Evolutionary conservation across 2,888 invertebrate species (phyloP).

Genomic region (Zygogramma bicolorata): DNA sequence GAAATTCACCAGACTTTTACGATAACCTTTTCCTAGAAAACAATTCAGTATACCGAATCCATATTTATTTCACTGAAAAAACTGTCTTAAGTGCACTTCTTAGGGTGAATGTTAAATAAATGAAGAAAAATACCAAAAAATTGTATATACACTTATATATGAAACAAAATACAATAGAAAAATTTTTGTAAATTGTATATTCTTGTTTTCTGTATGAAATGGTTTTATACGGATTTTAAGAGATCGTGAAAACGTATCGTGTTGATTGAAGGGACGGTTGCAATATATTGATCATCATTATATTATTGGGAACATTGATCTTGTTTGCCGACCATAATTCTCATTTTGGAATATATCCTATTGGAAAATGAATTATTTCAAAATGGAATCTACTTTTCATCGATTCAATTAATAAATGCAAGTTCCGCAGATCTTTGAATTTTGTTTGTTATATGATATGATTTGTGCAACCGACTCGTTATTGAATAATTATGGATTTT

Average conservation of each 20-base stretch:
- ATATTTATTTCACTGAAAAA: constrained; percentile 46
- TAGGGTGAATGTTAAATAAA: constrained; percentile 42
- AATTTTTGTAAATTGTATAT: constrained; percentile 52
- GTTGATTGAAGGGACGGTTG: constrained; percentile 44
- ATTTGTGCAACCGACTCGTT: constrained; percentile 35
- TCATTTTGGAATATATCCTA: neutral
- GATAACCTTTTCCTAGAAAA: constrained; percentile 27
- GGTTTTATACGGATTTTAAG: constrained; percentile 38
- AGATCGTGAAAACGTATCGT: constrained; percentile 25
- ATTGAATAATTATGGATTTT: constrained; percentile 33
- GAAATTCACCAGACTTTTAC: constrained; percentile 28
- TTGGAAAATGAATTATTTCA: neutral
- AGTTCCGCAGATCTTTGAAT: constrained; percentile 5
- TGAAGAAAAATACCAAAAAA: constrained; percentile 54
- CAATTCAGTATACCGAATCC: constrained; percentile 28
- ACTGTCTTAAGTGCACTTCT: constrained; percentile 58
- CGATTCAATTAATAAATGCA: neutral
- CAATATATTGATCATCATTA: constrained; percentile 29
- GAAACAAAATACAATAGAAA: constrained; percentile 43
- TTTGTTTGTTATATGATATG: constrained; percentile 21
- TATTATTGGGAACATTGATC: constrained; percentile 9
- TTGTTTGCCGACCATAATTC: neutral
- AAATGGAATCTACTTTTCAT: neutral
- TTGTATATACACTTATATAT: constrained; percentile 49
- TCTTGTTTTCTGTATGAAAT: constrained; percentile 40